These are phyloP conservation scores for Caerostris darwini DNA, from an alignment of 1,140 invertebrate species.

Conservation along the genomic window DNA sequence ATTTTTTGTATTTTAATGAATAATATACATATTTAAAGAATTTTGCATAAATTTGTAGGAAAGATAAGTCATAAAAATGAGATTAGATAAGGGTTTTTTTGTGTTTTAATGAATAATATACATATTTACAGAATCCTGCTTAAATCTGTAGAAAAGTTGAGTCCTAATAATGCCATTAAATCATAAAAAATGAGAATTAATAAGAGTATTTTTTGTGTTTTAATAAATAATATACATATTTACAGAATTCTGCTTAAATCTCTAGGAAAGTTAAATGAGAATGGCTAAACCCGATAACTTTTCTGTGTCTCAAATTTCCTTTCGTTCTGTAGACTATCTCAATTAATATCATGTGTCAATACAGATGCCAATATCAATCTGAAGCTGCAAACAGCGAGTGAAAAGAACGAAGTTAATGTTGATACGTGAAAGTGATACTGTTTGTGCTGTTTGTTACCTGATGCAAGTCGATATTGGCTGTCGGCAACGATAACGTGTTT, in stretches of 20 bases:
- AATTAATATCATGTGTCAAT: conserved; percentile 51
- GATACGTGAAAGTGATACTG: conserved; percentile 28
- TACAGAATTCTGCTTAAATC: not conserved
- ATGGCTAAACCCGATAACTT: not conserved
- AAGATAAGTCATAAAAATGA: too few species aligned
- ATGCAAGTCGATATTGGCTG: conserved; percentile 24
- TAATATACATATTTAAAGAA: too few species aligned
- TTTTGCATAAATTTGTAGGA: too few species aligned
- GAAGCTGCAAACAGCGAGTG: conserved; percentile 14
- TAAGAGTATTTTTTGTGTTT: too few species aligned
- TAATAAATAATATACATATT: too few species aligned
- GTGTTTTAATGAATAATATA: too few species aligned
- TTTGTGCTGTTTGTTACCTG: conserved; percentile 8
- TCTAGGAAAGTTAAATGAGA: not conserved
- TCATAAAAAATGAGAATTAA: too few species aligned
- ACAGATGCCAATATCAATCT: conserved; percentile 36
- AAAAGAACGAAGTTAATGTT: conserved; percentile 42
- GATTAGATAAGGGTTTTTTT: too few species aligned
- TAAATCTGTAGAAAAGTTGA: too few species aligned
- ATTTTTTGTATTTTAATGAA: too few species aligned
- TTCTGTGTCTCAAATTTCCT: not conserved
- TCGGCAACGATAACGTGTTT: conserved; percentile 35
- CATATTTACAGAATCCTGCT: too few species aligned
- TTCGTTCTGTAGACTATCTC: not conserved
- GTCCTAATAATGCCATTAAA: too few species aligned